These are phyloP conservation scores for Stichopus chloronotus DNA, from an alignment of 35 echinoderm and acorn worm genomes.

Conservation along the genomic window DNA sequence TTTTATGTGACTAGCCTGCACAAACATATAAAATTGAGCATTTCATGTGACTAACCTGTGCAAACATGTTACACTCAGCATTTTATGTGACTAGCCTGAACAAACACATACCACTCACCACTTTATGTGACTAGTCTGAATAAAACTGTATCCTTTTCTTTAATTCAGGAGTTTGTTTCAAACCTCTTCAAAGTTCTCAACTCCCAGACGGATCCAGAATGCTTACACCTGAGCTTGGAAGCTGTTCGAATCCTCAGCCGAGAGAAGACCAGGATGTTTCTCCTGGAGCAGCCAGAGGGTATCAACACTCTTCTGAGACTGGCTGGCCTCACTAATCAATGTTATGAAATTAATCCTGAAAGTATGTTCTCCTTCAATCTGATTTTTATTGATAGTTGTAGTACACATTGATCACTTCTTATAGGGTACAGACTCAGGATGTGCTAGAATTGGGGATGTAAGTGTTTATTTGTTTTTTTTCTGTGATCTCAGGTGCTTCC, in stretches of 20 bases:
- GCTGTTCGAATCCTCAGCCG: constrained; percentile 87
- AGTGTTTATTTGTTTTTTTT: too few species aligned
- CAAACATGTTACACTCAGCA: too few species aligned
- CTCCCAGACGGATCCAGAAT: constrained; percentile 62
- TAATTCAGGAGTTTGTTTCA: constrained; percentile 77
- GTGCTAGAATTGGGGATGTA: too few species aligned
- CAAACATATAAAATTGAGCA: too few species aligned
- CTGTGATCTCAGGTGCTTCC: too few species aligned
- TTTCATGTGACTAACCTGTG: too few species aligned
- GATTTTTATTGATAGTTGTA: neutral
- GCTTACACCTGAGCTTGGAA: constrained; percentile 82
- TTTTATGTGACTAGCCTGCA: too few species aligned
- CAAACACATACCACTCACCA: too few species aligned
- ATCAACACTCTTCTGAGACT: constrained; percentile 71
- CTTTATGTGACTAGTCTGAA: neutral
- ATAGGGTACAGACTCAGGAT: neutral
- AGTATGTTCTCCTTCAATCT: constrained; percentile 21
- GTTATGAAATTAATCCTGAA: constrained; percentile 60
- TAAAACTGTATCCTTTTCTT: neutral
- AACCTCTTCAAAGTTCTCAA: constrained; percentile 67
- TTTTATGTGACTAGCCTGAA: neutral
- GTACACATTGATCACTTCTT: neutral
- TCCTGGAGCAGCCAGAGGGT: constrained; percentile 72
- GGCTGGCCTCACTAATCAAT: constrained; percentile 72
- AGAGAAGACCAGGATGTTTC: constrained; percentile 74